phyloP scores from a whole-genome alignment of 2,797 vertebrate genomes.

The Gastrophryne carolinensis region DNA sequence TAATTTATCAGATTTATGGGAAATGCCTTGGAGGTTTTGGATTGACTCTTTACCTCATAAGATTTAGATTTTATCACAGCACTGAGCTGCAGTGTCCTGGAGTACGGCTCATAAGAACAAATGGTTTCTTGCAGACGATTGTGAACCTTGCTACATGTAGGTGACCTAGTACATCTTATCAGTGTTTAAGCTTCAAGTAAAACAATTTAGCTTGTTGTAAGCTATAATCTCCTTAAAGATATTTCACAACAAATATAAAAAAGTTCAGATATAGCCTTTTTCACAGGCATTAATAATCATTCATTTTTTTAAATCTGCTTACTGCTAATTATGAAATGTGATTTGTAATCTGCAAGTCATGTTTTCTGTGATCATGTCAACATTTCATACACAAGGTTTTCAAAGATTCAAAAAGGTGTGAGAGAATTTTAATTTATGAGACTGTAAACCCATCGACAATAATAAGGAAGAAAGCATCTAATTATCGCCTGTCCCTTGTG shows the following conservation, averaged over 20 bases:
- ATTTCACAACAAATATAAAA: conserved; percentile 17
- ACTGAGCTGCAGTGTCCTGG: conserved; percentile 69
- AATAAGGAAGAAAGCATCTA: too few species aligned
- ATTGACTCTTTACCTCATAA: conserved; percentile 67
- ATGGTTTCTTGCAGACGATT: conserved; percentile 69
- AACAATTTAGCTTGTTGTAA: conserved; percentile 10
- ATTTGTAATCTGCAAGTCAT: background rate
- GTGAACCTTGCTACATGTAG: conserved; percentile 40
- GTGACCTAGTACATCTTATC: conserved; percentile 21
- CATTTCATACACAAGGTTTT: background rate
- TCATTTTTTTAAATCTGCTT: background rate
- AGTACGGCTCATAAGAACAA: conserved; percentile 81
- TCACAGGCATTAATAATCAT: background rate
- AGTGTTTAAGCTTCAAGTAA: conserved; percentile 23
- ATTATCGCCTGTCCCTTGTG: too few species aligned
- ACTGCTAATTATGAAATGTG: background rate
- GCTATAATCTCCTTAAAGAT: conserved; percentile 4
- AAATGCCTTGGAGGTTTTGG: conserved; percentile 72
- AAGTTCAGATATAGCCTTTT: background rate
- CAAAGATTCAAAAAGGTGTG: too few species aligned
- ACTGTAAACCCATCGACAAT: too few species aligned
- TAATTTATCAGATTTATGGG: conserved; percentile 81
- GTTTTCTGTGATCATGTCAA: background rate
- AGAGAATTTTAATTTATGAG: too few species aligned
- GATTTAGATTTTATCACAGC: conserved; percentile 60